Evolutionary conservation across 1,140 invertebrate species (phyloP), one percentile per base, ranked within the genome.

Genomic region (Hyles euphorbiae): DNA sequence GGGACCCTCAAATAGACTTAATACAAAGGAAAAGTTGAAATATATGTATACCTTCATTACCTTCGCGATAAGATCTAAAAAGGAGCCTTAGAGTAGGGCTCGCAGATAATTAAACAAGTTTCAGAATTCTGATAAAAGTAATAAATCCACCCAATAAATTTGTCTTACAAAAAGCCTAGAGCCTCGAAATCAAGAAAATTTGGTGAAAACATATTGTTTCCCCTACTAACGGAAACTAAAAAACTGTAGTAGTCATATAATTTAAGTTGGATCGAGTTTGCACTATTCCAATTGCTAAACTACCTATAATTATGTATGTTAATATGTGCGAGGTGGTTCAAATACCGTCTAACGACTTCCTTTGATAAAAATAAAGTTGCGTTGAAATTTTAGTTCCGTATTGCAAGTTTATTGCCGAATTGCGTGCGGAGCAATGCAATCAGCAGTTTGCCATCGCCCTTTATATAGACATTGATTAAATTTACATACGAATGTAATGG

Each of bases 241-340:
- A 76, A 81, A 78, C 69, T 77, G 76, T 78, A 81, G 83, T 72
- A 73, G 68, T 70, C 58, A 76, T 70, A 73, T 69, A 73, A 71
- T 67, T 70, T 70, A 74, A 81, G 69, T 76, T 66, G 72, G 70
- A 76, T 78, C 74, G 70, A 77, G 76, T 74, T 83, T 81, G 83
- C 83, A 70, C 61, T 61, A 67, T 62, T 81, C 83, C 83, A 83
- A 78, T 81, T 76, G 81, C 78, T 83, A 78, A 83, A 83, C 83
- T 83, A 80, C 81, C 83, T 84, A 83, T 82, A 87, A 87, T 87
- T 84, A 87, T 87, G 78, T 83, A 87, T 87, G 83, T 84, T 87
- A 87, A 87, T 87, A 83, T 70, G 76, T 74, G 74, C 72, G 83
- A 79, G 76, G 81, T 80, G 80, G 77, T 74, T 78, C 76, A 83